Evolutionary conservation across 2,797 vertebrate species (phyloP), one percentile per base, ranked within the genome.

Genomic region (Yasuhikotakia modesta): DNA sequence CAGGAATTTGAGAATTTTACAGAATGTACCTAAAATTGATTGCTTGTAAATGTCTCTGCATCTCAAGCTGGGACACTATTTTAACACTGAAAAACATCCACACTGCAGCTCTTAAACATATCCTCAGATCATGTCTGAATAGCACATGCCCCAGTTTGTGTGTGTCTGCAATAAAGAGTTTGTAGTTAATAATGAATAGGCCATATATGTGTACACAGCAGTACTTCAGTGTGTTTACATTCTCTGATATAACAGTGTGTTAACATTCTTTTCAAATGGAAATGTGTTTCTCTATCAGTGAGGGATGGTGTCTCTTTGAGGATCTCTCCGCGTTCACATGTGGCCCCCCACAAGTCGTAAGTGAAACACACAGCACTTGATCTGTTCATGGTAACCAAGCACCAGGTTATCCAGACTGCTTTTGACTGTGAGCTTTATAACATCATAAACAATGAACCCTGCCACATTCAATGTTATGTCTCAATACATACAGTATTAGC

Each of bases 261-360:
- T 63, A 4, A 78, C 43, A 39, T 46, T 82, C 73, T 45, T 52
- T 24, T 83, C 16, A 21, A 21, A 53, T 22, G 2, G 14, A 13
- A 5, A 60, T 30, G 22, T 63, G 74, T 76, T 27, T 75, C 14
- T 70, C 79, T 91, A 81, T 65, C 87, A 86, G 85, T 50, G 69
- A 81, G 85, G 81, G 89, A 90, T 68, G 88, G 90, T 81, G 83
- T 86, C 80, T 91, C 85, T 80, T 79, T 84, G 65, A 89, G 88
- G 85, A 90, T 90, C 89, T 86, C 86, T 85, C 87, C 84, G 79
- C 91, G 87, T 82, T 88, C 90, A 83, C 89, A 81, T 1, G 88
- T 94, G 84, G 92, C 91, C 24, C 93, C 93, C 90, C 93, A 94
- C 87, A 94, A 94, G 91, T 94, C 92, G 93, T 94, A 92, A 94